Conservation (phyloP, 1,140 invertebrate species). For the Cherax destructor region DNA sequence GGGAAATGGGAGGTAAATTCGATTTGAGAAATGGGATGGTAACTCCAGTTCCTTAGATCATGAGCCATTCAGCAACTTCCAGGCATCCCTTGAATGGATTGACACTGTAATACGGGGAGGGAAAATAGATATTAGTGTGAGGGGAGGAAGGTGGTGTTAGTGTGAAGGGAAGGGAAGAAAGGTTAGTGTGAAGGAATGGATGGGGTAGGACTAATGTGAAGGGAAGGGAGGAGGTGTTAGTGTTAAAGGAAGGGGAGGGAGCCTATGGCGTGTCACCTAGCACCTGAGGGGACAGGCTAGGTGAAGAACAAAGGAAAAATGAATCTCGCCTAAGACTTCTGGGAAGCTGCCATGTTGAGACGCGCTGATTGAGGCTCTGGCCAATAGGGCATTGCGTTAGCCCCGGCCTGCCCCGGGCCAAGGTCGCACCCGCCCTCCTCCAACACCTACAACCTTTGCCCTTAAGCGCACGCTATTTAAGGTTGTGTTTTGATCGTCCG, state of each 20-base stretch:
- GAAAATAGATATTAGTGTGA: too few relatives aligned
- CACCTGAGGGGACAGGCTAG: neutral
- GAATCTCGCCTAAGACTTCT: slow-evolving; percentile 45
- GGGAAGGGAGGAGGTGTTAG: slow-evolving; percentile 23
- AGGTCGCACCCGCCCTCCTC: slow-evolving; percentile 44
- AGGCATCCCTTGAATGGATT: too few relatives aligned
- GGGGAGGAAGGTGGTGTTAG: too few relatives aligned
- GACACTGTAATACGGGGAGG: too few relatives aligned
- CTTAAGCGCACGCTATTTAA: slow-evolving; percentile 7
- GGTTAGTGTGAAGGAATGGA: too few relatives aligned
- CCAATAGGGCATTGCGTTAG: slow-evolving; percentile 58
- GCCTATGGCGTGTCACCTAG: neutral
- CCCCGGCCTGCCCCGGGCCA: slow-evolving; percentile 35
- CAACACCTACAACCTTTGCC: slow-evolving; percentile 18
- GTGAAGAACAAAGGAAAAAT: slow-evolving; percentile 33
- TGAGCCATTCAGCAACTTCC: too few relatives aligned
- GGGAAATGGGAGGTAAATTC: too few relatives aligned
- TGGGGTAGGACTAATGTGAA: neutral
- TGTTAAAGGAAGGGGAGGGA: neutral
- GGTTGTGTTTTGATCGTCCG: slow-evolving; percentile 3
- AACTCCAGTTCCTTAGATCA: too few relatives aligned
- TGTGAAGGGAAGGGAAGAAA: too few relatives aligned
- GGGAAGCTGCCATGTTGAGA: slow-evolving; percentile 41
- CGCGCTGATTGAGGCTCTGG: slow-evolving; percentile 53
- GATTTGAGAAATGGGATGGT: too few relatives aligned